These are phyloP conservation scores for Menidia beryllina DNA, from an alignment of 2,113 vertebrate species.

Conservation along the genomic window DNA sequence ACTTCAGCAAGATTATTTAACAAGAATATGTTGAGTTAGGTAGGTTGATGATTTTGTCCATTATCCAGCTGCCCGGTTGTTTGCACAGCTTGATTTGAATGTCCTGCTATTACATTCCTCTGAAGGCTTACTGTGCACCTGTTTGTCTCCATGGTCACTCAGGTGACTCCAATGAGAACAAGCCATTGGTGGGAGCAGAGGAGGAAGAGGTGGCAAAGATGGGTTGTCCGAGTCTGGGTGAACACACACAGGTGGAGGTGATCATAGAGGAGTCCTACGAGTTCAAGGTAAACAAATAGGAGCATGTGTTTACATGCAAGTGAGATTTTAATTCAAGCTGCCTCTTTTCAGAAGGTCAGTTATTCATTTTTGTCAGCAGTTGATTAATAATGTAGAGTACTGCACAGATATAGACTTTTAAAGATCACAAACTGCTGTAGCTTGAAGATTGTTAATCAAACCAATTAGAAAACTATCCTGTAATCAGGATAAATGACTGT, in stretches of 20 bases:
- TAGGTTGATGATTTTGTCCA: no score
- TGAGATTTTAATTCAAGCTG: background rate
- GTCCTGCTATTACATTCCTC: background rate
- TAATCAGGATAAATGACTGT: background rate
- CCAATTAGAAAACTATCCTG: constrained; percentile 8
- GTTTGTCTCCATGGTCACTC: constrained; percentile 10
- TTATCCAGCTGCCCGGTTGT: no score
- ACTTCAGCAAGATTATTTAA: constrained; percentile 3
- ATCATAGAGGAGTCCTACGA: constrained; percentile 87
- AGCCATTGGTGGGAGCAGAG: constrained; percentile 76
- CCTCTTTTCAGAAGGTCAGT: no score
- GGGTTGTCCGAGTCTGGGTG: constrained; percentile 85
- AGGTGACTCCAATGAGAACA: constrained; percentile 86
- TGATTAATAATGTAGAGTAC: background rate
- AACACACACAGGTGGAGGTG: constrained; percentile 80
- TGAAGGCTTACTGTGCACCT: no score
- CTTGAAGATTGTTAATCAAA: background rate
- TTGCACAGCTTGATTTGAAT: background rate
- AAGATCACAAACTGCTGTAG: background rate
- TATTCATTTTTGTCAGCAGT: background rate
- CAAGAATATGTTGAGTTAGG: background rate
- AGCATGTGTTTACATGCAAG: background rate
- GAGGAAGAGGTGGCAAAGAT: constrained; percentile 85
- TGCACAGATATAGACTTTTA: no score
- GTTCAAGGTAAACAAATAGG: constrained; percentile 78